Conservation (phyloP, 1,140 invertebrate genomes). For the Dreissena polymorpha region DNA sequence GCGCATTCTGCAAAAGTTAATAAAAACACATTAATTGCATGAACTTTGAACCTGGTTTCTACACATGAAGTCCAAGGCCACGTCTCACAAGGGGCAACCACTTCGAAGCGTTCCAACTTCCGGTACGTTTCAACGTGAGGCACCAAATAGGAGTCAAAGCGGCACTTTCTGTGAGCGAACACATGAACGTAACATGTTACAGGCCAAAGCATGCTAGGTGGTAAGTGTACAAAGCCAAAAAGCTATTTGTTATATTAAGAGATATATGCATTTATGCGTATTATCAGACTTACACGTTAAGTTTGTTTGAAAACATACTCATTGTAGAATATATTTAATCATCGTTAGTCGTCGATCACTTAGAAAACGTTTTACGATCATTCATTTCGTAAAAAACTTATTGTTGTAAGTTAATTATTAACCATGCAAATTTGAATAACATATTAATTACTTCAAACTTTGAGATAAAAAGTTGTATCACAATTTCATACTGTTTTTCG, state of each 20-base stretch:
- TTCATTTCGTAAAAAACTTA: neutral
- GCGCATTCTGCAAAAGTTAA: neutral
- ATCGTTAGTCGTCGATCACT: neutral
- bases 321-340: neutral
- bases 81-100: conserved; percentile 27
- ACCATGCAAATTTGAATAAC: neutral
- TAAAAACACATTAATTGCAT: neutral
- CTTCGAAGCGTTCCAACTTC: conserved; percentile 12
- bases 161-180: conserved; percentile 42
- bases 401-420: neutral
- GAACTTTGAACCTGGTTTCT: conserved; percentile 35
- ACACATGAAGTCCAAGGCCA: conserved; percentile 47
- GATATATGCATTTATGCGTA: neutral
- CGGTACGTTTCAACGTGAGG: conserved; percentile 39
- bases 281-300: neutral
- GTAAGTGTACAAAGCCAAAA: neutral
- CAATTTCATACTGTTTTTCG: conserved; percentile 40
- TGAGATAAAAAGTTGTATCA: neutral
- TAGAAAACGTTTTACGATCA: neutral
- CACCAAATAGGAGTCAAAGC: conserved; percentile 39
- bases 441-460: neutral
- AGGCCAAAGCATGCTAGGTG: too few species aligned
- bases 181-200: neutral
- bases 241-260: neutral
- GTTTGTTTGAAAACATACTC: neutral